Percentiles rank a stretch among this genome's conserved stretches.
These are phyloP conservation scores for Limosa lapponica DNA, from an alignment of 2,797 vertebrate species.

Conservation along the genomic window DNA sequence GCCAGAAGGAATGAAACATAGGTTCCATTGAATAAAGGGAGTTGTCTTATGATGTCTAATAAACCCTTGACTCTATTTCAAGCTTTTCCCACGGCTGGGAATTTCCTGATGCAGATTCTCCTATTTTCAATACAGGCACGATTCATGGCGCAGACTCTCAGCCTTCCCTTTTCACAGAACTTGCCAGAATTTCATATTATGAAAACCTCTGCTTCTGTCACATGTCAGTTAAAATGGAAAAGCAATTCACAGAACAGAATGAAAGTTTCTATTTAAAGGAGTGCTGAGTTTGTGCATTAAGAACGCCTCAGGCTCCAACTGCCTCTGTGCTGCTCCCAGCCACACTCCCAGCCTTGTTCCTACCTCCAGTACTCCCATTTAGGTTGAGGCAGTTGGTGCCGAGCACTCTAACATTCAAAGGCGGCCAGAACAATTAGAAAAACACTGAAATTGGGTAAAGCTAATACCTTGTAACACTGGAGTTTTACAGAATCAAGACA, in stretches of 20 bases:
- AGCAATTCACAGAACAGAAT: background rate
- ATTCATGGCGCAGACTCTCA: background rate
- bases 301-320: background rate
- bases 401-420: background rate
- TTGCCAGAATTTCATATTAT: background rate
- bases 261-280: background rate
- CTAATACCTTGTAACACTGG: background rate
- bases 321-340: background rate
- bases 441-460: slow-evolving; percentile 23
- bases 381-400: slow-evolving; percentile 39
- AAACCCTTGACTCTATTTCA: background rate
- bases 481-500: background rate
- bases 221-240: background rate
- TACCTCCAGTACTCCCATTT: slow-evolving; percentile 40
- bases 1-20: background rate
- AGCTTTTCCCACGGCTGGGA: background rate
- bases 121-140: background rate
- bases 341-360: background rate
- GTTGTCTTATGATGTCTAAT: background rate
- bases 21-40: background rate
- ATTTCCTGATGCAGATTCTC: background rate
- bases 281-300: background rate
- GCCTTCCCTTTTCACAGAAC: background rate
- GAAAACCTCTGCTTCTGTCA: background rate
- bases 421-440: slow-evolving; percentile 25